These are phyloP conservation scores for Orthonyx spaldingii DNA, from an alignment of 2,113 vertebrate species.

Conservation along the genomic window DNA sequence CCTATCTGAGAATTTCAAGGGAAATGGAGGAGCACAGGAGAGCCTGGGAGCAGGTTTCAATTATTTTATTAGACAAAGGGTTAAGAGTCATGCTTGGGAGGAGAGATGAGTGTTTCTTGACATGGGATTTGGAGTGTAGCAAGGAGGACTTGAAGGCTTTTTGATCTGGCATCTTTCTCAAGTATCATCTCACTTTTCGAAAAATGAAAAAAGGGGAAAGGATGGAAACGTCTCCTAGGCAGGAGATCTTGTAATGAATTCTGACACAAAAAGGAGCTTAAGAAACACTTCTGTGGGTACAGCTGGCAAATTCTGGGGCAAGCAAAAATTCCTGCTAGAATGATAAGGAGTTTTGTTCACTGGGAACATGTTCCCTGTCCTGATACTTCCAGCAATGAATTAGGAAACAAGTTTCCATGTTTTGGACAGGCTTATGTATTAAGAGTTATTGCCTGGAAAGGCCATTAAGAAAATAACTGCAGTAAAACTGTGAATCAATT, in stretches of 20 bases:
- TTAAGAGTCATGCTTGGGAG: constrained; percentile 29
- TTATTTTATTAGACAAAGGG: constrained; percentile 55
- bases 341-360: background rate
- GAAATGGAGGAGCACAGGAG: background rate
- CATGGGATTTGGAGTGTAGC: constrained; percentile 15
- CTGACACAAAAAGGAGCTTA: background rate
- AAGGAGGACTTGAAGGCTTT: constrained; percentile 32
- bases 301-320: background rate
- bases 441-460: constrained; percentile 40
- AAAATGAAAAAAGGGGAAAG: background rate
- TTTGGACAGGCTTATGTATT: background rate
- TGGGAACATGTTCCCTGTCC: background rate
- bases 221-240: background rate
- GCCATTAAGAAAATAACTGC: constrained; percentile 55
- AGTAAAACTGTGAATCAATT: constrained; percentile 52
- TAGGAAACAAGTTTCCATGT: background rate
- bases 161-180: constrained; percentile 42
- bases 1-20: constrained; percentile 45
- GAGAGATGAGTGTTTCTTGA: constrained; percentile 45
- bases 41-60: constrained; percentile 45
- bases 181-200: constrained; percentile 7
- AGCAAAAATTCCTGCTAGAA: background rate
- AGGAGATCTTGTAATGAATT: constrained; percentile 9
- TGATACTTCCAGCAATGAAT: background rate
- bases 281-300: background rate